Percentiles rank a stretch among this genome's conserved stretches.
Conservation (phyloP, 2,113 vertebrate species). For the Calyptommatus sinebrachiatus region DNA sequence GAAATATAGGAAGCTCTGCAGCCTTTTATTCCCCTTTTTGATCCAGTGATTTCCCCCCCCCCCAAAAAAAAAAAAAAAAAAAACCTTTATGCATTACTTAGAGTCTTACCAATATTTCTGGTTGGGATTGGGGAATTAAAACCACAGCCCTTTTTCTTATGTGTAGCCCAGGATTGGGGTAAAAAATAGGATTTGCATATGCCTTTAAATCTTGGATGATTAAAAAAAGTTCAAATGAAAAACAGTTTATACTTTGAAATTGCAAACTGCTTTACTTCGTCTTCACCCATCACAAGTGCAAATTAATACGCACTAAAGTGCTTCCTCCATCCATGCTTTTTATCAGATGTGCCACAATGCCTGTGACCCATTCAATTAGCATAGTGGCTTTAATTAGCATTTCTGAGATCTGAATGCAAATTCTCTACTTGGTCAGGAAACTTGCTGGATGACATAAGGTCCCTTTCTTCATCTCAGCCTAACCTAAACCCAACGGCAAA, state of each 20-base stretch:
- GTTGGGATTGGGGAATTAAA: neutral
- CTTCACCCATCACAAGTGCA: conserved; percentile 47
- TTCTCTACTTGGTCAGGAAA: too few relatives aligned
- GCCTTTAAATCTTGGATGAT: neutral
- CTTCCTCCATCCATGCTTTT: conserved; percentile 41
- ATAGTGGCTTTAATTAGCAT: too few relatives aligned
- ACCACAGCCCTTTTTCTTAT: conserved; percentile 18
- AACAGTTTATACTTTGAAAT: conserved; percentile 53
- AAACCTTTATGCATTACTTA: neutral
- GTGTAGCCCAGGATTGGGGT: neutral
- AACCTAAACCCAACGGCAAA: too few relatives aligned
- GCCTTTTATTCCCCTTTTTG: neutral
- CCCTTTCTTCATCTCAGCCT: too few relatives aligned
- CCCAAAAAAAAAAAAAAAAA: too few relatives aligned
- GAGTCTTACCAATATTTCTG: neutral
- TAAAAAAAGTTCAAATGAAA: conserved; percentile 48
- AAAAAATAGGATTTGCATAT: neutral
- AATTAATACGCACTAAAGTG: conserved; percentile 45
- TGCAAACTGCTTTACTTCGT: conserved; percentile 35
- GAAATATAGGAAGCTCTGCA: neutral
- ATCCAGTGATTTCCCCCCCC: too few relatives aligned
- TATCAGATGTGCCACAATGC: neutral
- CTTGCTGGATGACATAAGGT: too few relatives aligned
- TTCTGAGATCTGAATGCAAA: too few relatives aligned
- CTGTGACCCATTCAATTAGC: too few relatives aligned